A percentile compares a stretch with the other conserved stretches of the same genome.
Evolutionary conservation across 1,140 invertebrate genomes (phyloP).

Genomic region (Brachionus manjavacas): DNA sequence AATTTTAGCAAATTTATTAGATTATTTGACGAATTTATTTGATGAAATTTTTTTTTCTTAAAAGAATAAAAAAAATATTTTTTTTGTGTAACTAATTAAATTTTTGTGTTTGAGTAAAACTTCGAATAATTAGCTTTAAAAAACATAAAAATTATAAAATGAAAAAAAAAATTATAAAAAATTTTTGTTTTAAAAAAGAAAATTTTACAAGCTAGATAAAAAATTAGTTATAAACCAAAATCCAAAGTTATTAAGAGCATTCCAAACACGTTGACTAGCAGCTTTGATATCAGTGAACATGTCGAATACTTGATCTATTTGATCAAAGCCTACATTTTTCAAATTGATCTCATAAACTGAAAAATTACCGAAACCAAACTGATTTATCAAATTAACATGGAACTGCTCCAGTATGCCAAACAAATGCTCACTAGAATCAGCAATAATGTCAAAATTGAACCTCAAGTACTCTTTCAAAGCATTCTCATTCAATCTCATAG

Average conservation of each 20-base stretch:
- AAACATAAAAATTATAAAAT: too few relatives aligned
- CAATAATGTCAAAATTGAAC: not conserved
- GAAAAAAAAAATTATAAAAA: too few relatives aligned
- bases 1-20: too few relatives aligned
- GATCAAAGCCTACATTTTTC: not conserved
- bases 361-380: not conserved
- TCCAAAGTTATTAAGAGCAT: not conserved
- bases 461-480: not conserved
- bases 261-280: not conserved
- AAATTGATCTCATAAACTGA: not conserved
- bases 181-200: not conserved
- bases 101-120: too few relatives aligned
- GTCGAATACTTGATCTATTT: not conserved
- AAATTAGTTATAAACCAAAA: constrained; percentile 1
- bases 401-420: not conserved
- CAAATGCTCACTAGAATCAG: not conserved
- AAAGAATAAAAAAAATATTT: too few relatives aligned
- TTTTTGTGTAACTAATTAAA: too few relatives aligned
- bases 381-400: not conserved
- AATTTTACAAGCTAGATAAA: not conserved
- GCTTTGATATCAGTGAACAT: not conserved
- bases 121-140: too few relatives aligned
- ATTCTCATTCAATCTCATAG: not conserved
- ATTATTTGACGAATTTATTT: too few relatives aligned
- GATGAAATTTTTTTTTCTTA: too few relatives aligned